Conservation (phyloP, 1,140 invertebrate species). For the Pseudachorutes palmiensis region DNA sequence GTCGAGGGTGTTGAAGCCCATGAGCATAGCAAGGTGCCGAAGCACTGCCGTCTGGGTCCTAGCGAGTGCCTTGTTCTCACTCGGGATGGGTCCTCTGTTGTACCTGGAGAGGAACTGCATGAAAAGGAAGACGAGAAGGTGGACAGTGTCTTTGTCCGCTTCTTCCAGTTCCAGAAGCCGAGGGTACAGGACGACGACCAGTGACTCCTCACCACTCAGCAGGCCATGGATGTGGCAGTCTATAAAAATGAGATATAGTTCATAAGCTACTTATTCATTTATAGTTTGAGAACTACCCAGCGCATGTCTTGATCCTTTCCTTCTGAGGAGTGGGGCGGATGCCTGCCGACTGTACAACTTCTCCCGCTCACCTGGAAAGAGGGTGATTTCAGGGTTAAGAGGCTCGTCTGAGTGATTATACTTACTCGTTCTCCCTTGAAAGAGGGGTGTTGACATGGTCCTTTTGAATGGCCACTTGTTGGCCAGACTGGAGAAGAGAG, state of each 20-base stretch:
- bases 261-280: slow-evolving; percentile 2
- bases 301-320: slow-evolving; percentile 83
- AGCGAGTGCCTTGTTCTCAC: slow-evolving; percentile 67
- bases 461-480: slow-evolving; percentile 92
- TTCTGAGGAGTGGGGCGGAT: slow-evolving; percentile 77
- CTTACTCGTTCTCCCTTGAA: slow-evolving; percentile 48
- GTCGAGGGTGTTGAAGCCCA: slow-evolving; percentile 88
- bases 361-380: slow-evolving; percentile 62
- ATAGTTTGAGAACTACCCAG: slow-evolving; percentile 53
- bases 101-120: slow-evolving; percentile 85
- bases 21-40: slow-evolving; percentile 80
- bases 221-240: slow-evolving; percentile 64
- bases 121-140: slow-evolving; percentile 86
- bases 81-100: slow-evolving; percentile 64
- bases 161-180: slow-evolving; percentile 87
- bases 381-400: background rate
- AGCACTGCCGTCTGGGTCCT: slow-evolving; percentile 81
- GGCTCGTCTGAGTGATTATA: background rate
- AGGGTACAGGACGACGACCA: slow-evolving; percentile 58
- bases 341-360: slow-evolving; percentile 81
- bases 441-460: slow-evolving; percentile 71
- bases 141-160: slow-evolving; percentile 88
- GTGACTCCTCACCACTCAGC: slow-evolving; percentile 59
- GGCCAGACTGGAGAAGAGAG: slow-evolving; percentile 79
- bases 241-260: slow-evolving; percentile 45